These are phyloP conservation scores for Datnioides undecimradiatus DNA, from an alignment of 2,113 vertebrate genomes.

Conservation along the genomic window DNA sequence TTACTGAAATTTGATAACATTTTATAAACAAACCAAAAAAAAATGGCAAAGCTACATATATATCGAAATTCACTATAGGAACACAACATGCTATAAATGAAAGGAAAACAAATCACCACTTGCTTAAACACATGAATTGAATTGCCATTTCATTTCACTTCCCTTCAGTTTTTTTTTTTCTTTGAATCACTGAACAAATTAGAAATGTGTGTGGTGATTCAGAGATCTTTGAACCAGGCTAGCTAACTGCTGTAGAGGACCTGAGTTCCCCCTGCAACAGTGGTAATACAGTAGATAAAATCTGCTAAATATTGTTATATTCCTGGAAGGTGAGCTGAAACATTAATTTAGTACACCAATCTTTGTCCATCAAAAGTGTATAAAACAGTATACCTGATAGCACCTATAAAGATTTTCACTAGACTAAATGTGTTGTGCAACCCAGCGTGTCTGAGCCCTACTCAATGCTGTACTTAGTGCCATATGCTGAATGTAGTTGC, in stretches of 20 bases:
- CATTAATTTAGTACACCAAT: not conserved
- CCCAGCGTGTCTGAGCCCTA: not conserved
- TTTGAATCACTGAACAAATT: not conserved
- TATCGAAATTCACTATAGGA: not conserved
- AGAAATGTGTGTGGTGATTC: not conserved
- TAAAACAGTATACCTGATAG: conserved; percentile 22
- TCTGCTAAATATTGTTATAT: conserved; percentile 3
- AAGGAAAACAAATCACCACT: conserved; percentile 1
- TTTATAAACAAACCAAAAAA: not conserved
- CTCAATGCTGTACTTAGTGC: not conserved
- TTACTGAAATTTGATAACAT: not conserved
- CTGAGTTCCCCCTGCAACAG: not conserved
- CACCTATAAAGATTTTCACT: conserved; percentile 29
- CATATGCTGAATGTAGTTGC: conserved; percentile 4
- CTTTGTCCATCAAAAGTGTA: conserved; percentile 25
- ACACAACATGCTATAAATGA: not conserved
- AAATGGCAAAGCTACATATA: not conserved
- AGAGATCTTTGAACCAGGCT: conserved; percentile 3
- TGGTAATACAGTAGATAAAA: not conserved
- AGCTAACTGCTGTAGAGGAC: too few relatives aligned
- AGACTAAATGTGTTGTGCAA: conserved; percentile 12
- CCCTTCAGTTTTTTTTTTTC: not conserved
- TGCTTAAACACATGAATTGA: too few relatives aligned
- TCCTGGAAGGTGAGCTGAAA: not conserved
- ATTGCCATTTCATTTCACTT: not conserved